These are phyloP conservation scores for Mnemiopsis leidyi DNA, from an alignment of 37 sponge, comb jelly and placozoan genomes.

Conservation along the genomic window DNA sequence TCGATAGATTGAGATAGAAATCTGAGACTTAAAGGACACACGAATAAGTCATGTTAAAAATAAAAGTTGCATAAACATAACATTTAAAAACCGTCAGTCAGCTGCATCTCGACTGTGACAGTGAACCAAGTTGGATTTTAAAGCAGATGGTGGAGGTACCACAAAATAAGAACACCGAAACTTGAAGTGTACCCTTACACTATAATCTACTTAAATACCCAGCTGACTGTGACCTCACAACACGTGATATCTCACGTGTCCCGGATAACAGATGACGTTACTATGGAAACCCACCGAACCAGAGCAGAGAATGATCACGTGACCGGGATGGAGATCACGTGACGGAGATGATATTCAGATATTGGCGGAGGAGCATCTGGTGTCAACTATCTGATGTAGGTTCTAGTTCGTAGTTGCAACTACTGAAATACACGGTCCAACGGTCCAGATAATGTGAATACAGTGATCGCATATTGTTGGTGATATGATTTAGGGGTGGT, in stretches of 20 bases:
- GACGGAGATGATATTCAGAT: not conserved
- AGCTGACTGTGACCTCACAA: not conserved
- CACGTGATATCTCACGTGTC: not conserved
- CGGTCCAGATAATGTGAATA: not conserved
- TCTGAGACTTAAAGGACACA: no score
- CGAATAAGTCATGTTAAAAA: no score
- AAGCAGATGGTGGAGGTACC: not conserved
- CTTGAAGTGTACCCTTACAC: not conserved
- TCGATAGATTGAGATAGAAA: no score
- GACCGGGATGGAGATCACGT: not conserved
- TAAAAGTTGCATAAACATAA: no score
- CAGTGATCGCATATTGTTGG: not conserved
- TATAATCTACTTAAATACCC: not conserved
- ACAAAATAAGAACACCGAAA: not conserved
- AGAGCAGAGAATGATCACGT: no score
- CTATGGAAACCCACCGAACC: not conserved
- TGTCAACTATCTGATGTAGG: not conserved
- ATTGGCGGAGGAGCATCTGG: not conserved
- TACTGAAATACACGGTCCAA: not conserved
- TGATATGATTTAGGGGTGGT: no score
- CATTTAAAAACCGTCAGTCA: no score
- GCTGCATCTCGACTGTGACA: not conserved
- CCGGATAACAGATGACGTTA: not conserved
- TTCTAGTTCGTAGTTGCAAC: no score
- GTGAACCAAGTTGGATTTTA: not conserved